Percentiles rank a stretch among this genome's conserved stretches.
These are phyloP conservation scores for Helicoverpa armigera DNA, from an alignment of 1,140 invertebrate species.

Conservation along the genomic window DNA sequence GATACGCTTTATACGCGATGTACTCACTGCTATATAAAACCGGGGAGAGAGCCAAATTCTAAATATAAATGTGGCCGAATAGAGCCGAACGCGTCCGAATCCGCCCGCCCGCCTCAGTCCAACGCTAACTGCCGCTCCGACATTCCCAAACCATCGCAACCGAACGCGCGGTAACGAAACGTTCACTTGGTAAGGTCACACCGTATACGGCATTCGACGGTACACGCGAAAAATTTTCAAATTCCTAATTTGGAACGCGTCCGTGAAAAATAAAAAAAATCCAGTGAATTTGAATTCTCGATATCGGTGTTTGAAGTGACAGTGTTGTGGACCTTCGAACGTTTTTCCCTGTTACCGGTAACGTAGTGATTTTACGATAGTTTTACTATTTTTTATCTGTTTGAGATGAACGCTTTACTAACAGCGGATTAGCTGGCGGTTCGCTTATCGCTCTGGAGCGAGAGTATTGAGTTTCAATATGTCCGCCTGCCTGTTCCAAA, in stretches of 20 bases:
- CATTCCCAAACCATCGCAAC: slow-evolving; percentile 75
- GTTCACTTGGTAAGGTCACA: slow-evolving; percentile 68
- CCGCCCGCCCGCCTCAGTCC: slow-evolving; percentile 84
- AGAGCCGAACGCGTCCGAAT: slow-evolving; percentile 74
- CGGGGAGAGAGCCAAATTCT: slow-evolving; percentile 85
- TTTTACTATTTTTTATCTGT: slow-evolving; percentile 59
- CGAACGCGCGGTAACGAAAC: slow-evolving; percentile 74
- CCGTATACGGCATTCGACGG: slow-evolving; percentile 65
- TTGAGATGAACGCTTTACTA: slow-evolving; percentile 48
- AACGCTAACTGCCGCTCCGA: slow-evolving; percentile 79
- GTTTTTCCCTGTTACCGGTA: slow-evolving; percentile 72
- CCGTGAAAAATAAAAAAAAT: slow-evolving; percentile 58
- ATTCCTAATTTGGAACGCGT: slow-evolving; percentile 71
- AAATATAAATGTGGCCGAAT: slow-evolving; percentile 82
- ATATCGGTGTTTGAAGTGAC: slow-evolving; percentile 71
- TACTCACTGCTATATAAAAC: slow-evolving; percentile 86
- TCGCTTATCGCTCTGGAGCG: slow-evolving; percentile 66
- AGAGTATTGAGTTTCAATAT: slow-evolving; percentile 81
- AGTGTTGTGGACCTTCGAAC: slow-evolving; percentile 79
- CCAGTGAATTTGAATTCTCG: slow-evolving; percentile 67
- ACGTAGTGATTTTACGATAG: slow-evolving; percentile 59
- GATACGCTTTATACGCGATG: slow-evolving; percentile 83
- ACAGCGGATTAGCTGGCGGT: slow-evolving; percentile 54
- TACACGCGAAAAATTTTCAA: slow-evolving; percentile 60
- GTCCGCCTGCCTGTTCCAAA: slow-evolving; percentile 74